A percentile compares a stretch with the other conserved stretches of the same genome.
Evolutionary conservation across 2,113 vertebrate genomes (phyloP).

Genomic region (Cryptoleucopteryx plumbea): DNA sequence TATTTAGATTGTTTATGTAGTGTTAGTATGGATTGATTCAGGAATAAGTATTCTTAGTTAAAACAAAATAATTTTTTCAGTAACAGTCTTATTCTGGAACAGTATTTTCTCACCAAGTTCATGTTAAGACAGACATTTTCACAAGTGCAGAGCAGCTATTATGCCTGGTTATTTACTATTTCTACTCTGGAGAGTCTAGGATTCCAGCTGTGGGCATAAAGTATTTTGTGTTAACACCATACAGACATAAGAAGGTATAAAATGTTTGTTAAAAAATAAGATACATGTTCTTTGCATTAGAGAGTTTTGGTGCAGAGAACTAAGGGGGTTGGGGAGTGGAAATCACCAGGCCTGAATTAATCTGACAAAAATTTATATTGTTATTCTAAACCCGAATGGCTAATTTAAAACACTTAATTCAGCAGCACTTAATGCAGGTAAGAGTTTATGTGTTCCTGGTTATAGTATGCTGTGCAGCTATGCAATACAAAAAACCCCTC

Average conservation of each 20-base stretch:
- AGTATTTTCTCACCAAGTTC: not conserved
- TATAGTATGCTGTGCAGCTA: not conserved
- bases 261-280: not conserved
- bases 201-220: not conserved
- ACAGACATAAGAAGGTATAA: not conserved
- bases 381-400: not conserved
- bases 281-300: not conserved
- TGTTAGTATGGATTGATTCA: not conserved
- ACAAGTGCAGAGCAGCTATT: not conserved
- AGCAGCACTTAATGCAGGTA: not conserved
- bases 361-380: not conserved
- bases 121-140: not conserved
- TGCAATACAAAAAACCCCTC: not conserved
- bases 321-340: rapidly evolving
- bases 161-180: not conserved
- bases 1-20: not conserved
- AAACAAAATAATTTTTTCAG: not conserved
- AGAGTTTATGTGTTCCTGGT: not conserved
- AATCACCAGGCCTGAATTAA: not conserved
- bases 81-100: not conserved
- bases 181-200: not conserved
- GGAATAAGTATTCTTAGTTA: not conserved
- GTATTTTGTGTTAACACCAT: not conserved
- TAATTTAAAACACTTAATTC: not conserved
- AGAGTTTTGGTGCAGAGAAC: not conserved